A percentile compares a stretch with the other conserved stretches of the same genome.
phyloP scores from a whole-genome alignment of 2,113 vertebrate species.

The Nansenia antarctica region DNA sequence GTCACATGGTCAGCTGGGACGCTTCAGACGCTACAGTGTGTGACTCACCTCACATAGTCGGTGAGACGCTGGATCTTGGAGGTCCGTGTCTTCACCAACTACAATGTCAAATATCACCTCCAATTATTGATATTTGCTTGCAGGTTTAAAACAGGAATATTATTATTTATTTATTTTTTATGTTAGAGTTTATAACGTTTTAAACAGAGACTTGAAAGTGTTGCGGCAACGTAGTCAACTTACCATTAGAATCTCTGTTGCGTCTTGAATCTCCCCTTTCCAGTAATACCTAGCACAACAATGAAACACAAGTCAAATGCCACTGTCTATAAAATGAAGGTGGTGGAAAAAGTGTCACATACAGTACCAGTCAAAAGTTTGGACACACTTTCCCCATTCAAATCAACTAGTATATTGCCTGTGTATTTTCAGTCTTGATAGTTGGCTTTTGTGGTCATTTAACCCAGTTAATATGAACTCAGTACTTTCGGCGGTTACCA shows the following conservation, averaged over 20 bases:
- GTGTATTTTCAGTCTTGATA: no score
- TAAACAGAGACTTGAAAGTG: background rate
- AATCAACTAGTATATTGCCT: no score
- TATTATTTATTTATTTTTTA: no score
- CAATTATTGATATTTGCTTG: background rate
- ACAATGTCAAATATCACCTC: slow-evolving; percentile 35
- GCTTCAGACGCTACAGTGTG: background rate
- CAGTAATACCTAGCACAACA: slow-evolving; percentile 80
- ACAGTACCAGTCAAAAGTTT: no score
- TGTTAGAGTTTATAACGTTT: no score
- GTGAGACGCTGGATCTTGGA: slow-evolving; percentile 75
- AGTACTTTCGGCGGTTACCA: no score
- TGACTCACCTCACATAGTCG: slow-evolving; percentile 80
- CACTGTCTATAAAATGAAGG: no score
- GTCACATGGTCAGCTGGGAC: background rate
- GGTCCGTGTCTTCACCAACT: slow-evolving; percentile 87
- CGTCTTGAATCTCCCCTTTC: slow-evolving; percentile 86
- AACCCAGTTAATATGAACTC: no score
- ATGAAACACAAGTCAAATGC: no score
- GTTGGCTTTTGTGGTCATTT: no score
- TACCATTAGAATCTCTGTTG: slow-evolving; percentile 84
- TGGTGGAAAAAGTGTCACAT: no score
- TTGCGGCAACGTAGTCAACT: slow-evolving; percentile 33
- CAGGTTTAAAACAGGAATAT: background rate
- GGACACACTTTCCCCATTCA: no score